Evolutionary conservation across 2,113 vertebrate species (phyloP), one percentile per base, ranked within the genome.

Genomic region (Tupaia chinensis): DNA sequence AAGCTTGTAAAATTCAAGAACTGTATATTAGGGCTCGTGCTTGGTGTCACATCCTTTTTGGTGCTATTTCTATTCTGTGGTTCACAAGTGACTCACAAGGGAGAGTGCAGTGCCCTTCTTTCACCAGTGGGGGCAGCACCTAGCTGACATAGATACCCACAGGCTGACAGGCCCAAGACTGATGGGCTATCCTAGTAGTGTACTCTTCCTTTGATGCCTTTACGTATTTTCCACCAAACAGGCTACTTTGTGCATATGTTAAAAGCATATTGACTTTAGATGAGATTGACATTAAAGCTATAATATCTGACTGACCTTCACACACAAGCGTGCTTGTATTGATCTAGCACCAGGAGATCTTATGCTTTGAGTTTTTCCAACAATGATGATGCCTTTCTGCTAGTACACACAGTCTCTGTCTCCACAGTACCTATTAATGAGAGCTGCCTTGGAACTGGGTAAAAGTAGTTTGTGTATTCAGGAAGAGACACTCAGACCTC

Each of bases 281-380:
- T 60, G 69, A 92, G 65, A 78, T 69, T 95, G 74, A 32, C 78
- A 22, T 85, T 63, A 90, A 92, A 93, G 44, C 88, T 85, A 0
- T 61, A 81, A 78, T 58, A 91, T 66, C 34, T 78, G 66, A 63
- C 63, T 79, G 65, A 66, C 78, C 34, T 92, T 90, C 65, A 16
- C 16, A 61, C 15, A 9, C 13, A 76, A 88, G 56, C 44, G 34
- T 27, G 53, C 63, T 5, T 68, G n/a, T 79, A 6, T 66, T 93
- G 73, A 68, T 61, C n/a, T 81, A 54, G 61, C 34, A 54, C 77
- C 22, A 23, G 19, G 56, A 63, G 25, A 90, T 23, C n/a, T 76
- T 91, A 44, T 73, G 11, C 29, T 89, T 74, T 84, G 63, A 60
- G 5, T 29, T 85, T 74, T 92, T 77, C 34, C 87, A 92, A 2